phyloP scores from a whole-genome alignment of 64 coral and sea anemone species.

The Porites lutea region DNA sequence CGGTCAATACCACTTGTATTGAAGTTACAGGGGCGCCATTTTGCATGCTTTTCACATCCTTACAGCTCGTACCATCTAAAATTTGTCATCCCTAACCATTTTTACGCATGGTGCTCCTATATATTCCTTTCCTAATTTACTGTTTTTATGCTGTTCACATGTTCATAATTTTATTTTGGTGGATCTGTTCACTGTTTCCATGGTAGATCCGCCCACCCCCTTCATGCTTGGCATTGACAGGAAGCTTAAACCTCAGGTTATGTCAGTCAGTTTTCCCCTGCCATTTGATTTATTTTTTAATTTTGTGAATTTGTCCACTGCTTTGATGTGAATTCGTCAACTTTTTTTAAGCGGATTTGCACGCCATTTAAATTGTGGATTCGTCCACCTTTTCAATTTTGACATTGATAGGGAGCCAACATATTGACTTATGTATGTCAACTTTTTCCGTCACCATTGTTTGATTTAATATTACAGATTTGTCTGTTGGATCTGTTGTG shows the following conservation, averaged over 20 bases:
- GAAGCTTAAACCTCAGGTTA: too few species aligned
- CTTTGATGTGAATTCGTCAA: background rate
- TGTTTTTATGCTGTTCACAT: background rate
- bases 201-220: background rate
- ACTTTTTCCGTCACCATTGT: background rate
- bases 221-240: too few species aligned
- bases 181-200: background rate
- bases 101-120: too few species aligned
- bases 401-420: background rate
- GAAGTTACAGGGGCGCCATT: conserved; percentile 2
- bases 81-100: background rate
- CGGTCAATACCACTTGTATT: background rate
- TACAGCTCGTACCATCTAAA: background rate
- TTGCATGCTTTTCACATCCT: background rate
- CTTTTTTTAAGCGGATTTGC: background rate
- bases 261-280: too few species aligned
- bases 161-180: background rate
- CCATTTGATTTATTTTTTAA: background rate
- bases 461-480: too few species aligned
- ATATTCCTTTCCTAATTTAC: too few species aligned
- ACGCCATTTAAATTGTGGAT: too few species aligned
- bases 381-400: background rate
- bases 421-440: background rate
- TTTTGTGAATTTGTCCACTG: conserved; percentile 9
- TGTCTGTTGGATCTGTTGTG: too few species aligned